Evolutionary conservation across 2,888 invertebrate species (phyloP).

Genomic region (Cheiracanthium punctorium): DNA sequence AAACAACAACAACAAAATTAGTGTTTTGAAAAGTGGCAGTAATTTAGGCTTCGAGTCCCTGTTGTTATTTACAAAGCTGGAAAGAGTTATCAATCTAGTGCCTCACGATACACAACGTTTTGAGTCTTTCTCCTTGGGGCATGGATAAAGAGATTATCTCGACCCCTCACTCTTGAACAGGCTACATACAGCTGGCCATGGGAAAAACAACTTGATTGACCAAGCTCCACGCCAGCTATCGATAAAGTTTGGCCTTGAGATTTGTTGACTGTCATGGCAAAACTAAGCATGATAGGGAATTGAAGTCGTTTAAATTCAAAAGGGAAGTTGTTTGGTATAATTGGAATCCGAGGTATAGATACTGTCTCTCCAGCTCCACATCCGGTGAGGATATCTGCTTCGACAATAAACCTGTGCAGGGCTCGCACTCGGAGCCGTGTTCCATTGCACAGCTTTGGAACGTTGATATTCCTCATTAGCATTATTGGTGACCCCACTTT

Average conservation of each 20-base stretch:
- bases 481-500: neutral
- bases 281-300: neutral
- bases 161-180: neutral
- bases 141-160: no score
- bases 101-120: no score
- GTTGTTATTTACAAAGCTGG: no score
- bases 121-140: no score
- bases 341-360: neutral
- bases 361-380: no score
- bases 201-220: neutral
- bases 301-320: neutral
- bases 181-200: neutral
- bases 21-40: no score
- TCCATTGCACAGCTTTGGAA: neutral
- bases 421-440: neutral
- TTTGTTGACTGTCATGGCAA: neutral
- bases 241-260: neutral
- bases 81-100: no score
- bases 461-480: neutral
- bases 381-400: no score
- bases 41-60: no score
- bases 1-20: no score
- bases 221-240: neutral
- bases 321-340: neutral
- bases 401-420: no score